These are phyloP conservation scores for Protobothrops flavoviridis DNA, from an alignment of 2,113 vertebrate genomes.

Conservation along the genomic window DNA sequence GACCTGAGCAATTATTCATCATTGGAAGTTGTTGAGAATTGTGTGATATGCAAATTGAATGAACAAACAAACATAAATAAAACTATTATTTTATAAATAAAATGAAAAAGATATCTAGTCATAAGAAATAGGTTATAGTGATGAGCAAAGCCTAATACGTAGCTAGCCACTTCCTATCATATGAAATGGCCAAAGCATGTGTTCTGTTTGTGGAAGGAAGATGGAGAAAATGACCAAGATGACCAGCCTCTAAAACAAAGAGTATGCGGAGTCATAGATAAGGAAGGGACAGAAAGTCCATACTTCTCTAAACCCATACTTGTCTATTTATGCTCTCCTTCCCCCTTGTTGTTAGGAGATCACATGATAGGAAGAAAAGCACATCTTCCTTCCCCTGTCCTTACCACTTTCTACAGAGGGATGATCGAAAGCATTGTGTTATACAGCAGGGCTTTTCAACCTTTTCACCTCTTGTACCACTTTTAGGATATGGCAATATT, in stretches of 20 bases:
- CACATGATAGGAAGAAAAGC: neutral
- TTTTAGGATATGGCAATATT: no score
- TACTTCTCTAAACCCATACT: neutral
- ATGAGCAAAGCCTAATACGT: neutral
- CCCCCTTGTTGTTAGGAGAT: neutral
- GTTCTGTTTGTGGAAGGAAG: neutral
- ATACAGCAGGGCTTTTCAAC: no score
- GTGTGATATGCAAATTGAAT: neutral
- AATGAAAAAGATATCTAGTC: neutral
- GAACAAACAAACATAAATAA: neutral
- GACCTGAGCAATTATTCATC: neutral
- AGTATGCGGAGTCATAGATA: neutral
- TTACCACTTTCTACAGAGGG: no score
- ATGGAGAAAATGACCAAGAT: neutral
- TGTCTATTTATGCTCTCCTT: neutral
- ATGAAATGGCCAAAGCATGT: neutral
- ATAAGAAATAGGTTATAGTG: neutral
- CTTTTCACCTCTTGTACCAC: no score
- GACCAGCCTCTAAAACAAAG: no score
- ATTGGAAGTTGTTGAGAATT: neutral
- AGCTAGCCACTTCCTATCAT: neutral
- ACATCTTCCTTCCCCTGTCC: no score
- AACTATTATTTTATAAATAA: neutral
- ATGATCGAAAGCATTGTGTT: no score
- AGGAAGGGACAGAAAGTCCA: neutral